Base-by-base conservation (phyloP, 2,888 invertebrate genomes). In the Lithophane semibrunnea region DNA sequence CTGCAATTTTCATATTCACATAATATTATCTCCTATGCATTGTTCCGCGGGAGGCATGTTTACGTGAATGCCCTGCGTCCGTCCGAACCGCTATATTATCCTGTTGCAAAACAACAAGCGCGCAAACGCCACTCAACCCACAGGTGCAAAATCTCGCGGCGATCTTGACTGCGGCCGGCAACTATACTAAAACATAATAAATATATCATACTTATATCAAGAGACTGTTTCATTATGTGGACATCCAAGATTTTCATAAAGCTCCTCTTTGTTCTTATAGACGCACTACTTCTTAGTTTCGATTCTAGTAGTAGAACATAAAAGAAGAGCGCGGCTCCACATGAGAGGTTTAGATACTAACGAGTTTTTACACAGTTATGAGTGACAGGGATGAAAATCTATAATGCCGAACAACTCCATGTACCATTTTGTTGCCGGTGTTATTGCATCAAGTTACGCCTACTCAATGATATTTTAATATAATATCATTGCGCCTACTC, bases 81-180 rank as follows among this genome's bases (percentile, higher is more conserved):
- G 12, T 13, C 54, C 21, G n/a, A 0, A 49, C 21, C 5, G 13
- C 29, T 24, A 47, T 29, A 54, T 73, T 80, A 49, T 79, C 66
- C 80, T 73, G 66, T 73, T 52, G 24, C 44, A 64, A 56, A 77
- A 49, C 61, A 72, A 63, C 24, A 21, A 52, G 16, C 18, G 24
- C 52, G 49, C 61, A 18, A 47, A 18, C 49, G 16, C 60, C 37
- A 56, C 21, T 16, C 21, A 13, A 56, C 24, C 12, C 47, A 21
- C 47, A 67, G 67, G 68, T 63, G 56, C 61, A 74, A 79, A 65
- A 79, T 49, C 49, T 56, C 70, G 29, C 42, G 9, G 56, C 56
- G n/a, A 18, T 63, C 10, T 37, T 18, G 13, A 5, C 7, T 65
- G 5, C 72, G 49, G 37, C n/a, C 42, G 18, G 8, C 67, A 61